A percentile compares a stretch with the other conserved stretches of the same genome.
These are phyloP conservation scores for Caenorhabditis inopinata DNA, from an alignment of 1,140 invertebrate genomes.

Conservation along the genomic window DNA sequence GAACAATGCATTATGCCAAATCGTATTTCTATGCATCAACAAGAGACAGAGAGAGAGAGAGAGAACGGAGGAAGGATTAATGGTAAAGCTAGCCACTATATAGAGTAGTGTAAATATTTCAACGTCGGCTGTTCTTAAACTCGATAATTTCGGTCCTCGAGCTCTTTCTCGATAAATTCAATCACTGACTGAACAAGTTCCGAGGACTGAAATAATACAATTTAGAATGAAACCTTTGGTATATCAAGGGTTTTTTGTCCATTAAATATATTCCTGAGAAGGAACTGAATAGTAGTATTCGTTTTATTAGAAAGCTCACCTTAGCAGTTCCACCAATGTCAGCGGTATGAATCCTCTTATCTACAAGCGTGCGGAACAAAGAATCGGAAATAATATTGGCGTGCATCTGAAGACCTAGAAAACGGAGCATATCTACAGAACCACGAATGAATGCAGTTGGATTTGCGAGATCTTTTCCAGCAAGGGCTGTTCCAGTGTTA, in stretches of 20 bases:
- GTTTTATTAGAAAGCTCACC: background rate
- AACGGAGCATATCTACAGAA: conserved; percentile 58
- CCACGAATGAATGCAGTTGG: conserved; percentile 70
- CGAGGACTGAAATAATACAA: conserved; percentile 44
- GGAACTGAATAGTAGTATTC: no score
- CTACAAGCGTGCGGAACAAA: conserved; percentile 54
- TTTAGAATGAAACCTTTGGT: background rate
- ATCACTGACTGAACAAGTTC: conserved; percentile 19
- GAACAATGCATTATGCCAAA: background rate
- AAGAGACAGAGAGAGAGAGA: background rate
- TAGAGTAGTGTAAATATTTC: background rate
- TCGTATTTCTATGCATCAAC: conserved; percentile 25
- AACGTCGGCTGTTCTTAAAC: background rate
- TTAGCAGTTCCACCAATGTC: conserved; percentile 54
- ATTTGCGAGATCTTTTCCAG: conserved; percentile 92
- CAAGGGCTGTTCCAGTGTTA: conserved; percentile 87
- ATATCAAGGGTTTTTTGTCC: no score
- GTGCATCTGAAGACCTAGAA: conserved; percentile 54
- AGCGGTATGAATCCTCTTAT: conserved; percentile 51
- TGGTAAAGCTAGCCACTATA: conserved; percentile 26
- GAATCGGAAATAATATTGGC: conserved; percentile 57
- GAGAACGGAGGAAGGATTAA: no score
- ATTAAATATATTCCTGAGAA: no score
- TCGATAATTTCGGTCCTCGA: conserved; percentile 20
- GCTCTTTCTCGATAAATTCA: conserved; percentile 34